Base-by-base conservation (phyloP, 2,113 vertebrate genomes). In the Cnemophilus loriae region DNA sequence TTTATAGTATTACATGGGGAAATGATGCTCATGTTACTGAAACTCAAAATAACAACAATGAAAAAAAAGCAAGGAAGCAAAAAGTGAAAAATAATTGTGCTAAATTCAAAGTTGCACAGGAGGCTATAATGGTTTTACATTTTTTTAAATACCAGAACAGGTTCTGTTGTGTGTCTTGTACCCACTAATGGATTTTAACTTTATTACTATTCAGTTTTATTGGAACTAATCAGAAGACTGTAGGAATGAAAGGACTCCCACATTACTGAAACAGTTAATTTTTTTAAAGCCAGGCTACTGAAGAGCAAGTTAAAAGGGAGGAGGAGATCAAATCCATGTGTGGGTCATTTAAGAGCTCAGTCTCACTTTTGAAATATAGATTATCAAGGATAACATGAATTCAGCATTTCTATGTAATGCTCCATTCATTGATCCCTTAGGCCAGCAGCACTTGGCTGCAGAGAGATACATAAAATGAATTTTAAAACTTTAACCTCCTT, bases 291-390 rank as follows among this genome's bases (percentile, higher is more conserved):
- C 75, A 91, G 65, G 65, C 91, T 98, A 95, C 96, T 94, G 96
- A 97, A 95, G 88, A 96, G 74, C 96, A 97, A 95, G 91, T 97
- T 98, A 96, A 95, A 98, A 97, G 89, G 77, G 87, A 91, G 89
- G 80, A 97, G 92, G 89, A 92, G 95, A 97, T 98, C 95, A 94
- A 97, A 97, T 97, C 95, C 94, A 92, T 52, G 83, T 93, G 93
- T 59, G 50, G 97, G 97, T 97, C 98, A 96, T 96, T 98, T 97
- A 97, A 97, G 93, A 97, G 95, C 90, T 97, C 91, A 70, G 75
- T 81, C 95, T 98, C 92, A 94, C 97, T 97, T 98, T 96, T 98
- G 93, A 98, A 98, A 98, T 98, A 98, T 97, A 98, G 98, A 98
- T 98, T 98, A 97, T 82, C 84, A 81, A 83, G 78, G 73, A 97